Base-by-base conservation (phyloP, 2,888 invertebrate species). In the Tetropium fuscum region DNA sequence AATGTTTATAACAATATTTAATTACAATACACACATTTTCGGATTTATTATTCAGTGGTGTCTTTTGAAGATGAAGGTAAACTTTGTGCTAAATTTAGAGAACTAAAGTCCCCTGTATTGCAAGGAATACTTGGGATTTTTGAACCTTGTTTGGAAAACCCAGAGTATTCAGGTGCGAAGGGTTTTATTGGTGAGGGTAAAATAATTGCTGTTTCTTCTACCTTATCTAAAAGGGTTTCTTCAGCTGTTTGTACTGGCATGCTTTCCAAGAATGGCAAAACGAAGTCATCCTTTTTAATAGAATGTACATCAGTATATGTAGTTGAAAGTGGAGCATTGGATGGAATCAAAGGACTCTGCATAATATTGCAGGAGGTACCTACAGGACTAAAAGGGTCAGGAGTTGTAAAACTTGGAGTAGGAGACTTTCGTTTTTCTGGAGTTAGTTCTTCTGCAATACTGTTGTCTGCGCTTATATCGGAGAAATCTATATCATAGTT, bases 401-500 rank as follows among this genome's bases (percentile, higher is more conserved):
- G 75, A 76, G 84, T 2, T 25, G 83, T 7, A 40, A 75, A 75
- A 63, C 73, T 76, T 1, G 74, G 72, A 0, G 77, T 74, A 4
- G 74, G 73, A 1, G 77, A 74, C 58, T 73, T 75, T 25, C 74
- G 48, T 63, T 79, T 79, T 51, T 80, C 80, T 3, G 80, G 79
- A 2, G 81, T 80, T 32, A 81, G 62, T 60, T 83, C 84, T 22
- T 90, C 91, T 0, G 87, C 87, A 16, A 87, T 82, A 66, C 90
- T 90, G 72, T 90, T 90, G 5, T 91, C 91, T 0, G 86, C 89
- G 70, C 90, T 91, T 32, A 89, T 82, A 78, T 91, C 92, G 2
- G 91, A 91, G 57, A 91, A 82, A 77, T 91, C 91, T 54, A 91
- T 90, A 68, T 92, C 91, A 66, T 92, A 92, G 76, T 91, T 91